Evolutionary conservation across 2,113 vertebrate species (phyloP).

Genomic region (Hypanus sabinus): DNA sequence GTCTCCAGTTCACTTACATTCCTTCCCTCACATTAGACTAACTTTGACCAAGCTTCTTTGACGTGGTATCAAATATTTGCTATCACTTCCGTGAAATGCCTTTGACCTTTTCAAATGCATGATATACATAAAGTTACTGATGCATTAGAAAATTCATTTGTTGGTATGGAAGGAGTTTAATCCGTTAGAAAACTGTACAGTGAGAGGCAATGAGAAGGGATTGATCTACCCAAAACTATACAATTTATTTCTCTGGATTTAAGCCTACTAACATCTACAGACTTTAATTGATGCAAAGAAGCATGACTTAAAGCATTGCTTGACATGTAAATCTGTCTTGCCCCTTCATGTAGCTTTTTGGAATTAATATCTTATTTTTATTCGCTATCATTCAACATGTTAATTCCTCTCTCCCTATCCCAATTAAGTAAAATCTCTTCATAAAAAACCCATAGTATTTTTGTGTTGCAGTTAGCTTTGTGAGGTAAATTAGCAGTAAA

Average conservation of each 20-base stretch:
- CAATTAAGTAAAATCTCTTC: neutral
- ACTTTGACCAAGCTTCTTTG: no score
- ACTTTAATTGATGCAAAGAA: neutral
- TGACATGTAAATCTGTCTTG: neutral
- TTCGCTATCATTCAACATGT: neutral
- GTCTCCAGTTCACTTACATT: no score
- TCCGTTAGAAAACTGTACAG: neutral
- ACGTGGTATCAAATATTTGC: no score
- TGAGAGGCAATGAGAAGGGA: neutral
- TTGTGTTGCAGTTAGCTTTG: slow-evolving; percentile 63
- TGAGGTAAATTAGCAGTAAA: slow-evolving; percentile 77
- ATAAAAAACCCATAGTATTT: neutral
- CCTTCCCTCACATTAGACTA: no score
- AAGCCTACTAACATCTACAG: neutral
- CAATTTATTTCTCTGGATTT: neutral
- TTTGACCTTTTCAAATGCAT: no score
- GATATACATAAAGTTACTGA: no score
- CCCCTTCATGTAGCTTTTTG: neutral
- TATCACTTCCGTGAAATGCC: no score
- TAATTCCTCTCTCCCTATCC: neutral
- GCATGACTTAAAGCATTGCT: neutral
- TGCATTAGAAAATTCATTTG: no score
- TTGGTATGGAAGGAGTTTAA: neutral
- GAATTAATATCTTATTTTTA: slow-evolving; percentile 18
- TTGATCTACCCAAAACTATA: neutral